Conservation (phyloP, 2,797 vertebrate species). For the Cygnus olor region DNA sequence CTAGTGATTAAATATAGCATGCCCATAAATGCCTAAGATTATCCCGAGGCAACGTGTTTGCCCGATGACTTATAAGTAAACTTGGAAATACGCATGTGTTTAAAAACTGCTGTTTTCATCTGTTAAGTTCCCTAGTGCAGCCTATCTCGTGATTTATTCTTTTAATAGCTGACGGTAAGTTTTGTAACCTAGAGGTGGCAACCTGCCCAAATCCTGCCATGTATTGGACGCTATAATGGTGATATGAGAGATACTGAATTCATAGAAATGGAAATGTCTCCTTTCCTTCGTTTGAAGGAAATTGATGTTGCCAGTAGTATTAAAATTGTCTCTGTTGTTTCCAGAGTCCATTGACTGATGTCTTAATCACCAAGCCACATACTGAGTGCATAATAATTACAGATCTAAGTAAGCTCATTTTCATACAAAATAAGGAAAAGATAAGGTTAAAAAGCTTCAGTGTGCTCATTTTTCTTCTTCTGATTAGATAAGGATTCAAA, state of each 20-base stretch:
- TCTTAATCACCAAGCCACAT: not conserved
- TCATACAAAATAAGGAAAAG: not conserved
- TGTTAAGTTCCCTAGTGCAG: not conserved
- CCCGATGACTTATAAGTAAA: slow-evolving; percentile 11
- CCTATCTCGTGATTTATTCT: not conserved
- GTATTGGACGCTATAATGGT: not conserved
- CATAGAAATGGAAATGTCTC: not conserved
- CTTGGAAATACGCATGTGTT: not conserved
- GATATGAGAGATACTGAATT: not conserved
- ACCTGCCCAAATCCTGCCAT: not conserved
- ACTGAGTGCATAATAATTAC: not conserved
- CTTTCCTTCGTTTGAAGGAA: not conserved
- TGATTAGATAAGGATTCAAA: not conserved
- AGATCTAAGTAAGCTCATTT: not conserved
- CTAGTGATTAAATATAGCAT: slow-evolving; percentile 26
- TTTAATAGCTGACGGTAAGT: not conserved
- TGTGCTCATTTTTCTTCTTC: not conserved
- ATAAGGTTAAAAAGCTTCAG: not conserved
- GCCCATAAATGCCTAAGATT: not conserved
- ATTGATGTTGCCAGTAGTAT: not conserved
- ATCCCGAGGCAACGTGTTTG: slow-evolving; percentile 10
- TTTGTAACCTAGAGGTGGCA: not conserved
- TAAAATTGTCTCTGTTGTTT: not conserved
- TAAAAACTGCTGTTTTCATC: slow-evolving; percentile 21
- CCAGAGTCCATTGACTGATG: not conserved